Evolutionary conservation across 2,888 invertebrate genomes (phyloP).

Genomic region (Camponotus fellah): DNA sequence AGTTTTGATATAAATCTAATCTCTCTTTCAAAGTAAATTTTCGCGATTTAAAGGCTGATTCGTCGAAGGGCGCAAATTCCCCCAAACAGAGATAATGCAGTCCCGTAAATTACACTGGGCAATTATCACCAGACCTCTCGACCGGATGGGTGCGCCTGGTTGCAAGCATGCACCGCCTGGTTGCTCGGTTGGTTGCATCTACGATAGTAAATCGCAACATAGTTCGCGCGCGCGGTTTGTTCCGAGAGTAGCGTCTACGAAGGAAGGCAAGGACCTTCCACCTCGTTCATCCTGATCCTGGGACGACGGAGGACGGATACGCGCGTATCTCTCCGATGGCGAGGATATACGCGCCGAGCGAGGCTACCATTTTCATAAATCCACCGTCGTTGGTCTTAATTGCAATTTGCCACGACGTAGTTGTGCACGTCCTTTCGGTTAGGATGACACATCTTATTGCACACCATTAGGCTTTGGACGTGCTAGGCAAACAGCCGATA

Average conservation of each 20-base stretch:
- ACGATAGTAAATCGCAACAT: slow-evolving; percentile 48
- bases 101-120: slow-evolving; percentile 38
- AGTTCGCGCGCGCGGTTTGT: neutral
- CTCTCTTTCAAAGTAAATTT: slow-evolving; percentile 1
- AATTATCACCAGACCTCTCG: slow-evolving; percentile 45
- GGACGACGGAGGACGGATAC: slow-evolving; percentile 16
- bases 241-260: neutral
- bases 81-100: slow-evolving; percentile 37
- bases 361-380: slow-evolving; percentile 77
- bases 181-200: slow-evolving; percentile 31
- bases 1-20: neutral
- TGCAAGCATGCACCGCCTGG: slow-evolving; percentile 13
- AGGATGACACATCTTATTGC: slow-evolving; percentile 74
- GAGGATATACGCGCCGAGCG: slow-evolving; percentile 29
- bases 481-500: slow-evolving; percentile 17
- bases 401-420: slow-evolving; percentile 77
- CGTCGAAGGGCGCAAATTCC: slow-evolving; percentile 12
- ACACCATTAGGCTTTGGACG: slow-evolving; percentile 3
- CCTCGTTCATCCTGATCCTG: slow-evolving; percentile 51
- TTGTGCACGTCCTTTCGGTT: slow-evolving; percentile 59
- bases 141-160: slow-evolving; percentile 47
- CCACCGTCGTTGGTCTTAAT: slow-evolving; percentile 78
- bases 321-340: slow-evolving; percentile 36
- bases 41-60: neutral
- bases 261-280: slow-evolving; percentile 34